Evolutionary conservation across 2,888 invertebrate species (phyloP), one percentile per base, ranked within the genome.

Genomic region (Limnephilus marmoratus): DNA sequence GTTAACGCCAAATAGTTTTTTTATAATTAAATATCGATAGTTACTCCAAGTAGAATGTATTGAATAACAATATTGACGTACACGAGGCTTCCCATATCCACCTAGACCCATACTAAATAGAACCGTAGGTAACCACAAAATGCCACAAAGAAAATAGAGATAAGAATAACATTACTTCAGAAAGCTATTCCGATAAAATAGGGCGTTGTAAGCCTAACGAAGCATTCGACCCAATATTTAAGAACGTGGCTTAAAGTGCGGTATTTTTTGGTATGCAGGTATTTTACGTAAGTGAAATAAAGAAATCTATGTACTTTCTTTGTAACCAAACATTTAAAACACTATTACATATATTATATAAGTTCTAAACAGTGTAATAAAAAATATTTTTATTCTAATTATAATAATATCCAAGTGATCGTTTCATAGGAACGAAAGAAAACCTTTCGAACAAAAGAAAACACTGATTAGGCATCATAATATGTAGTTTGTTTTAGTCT

Each of bases 151-250:
- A 85, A 85, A 85, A 85, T 31, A 85, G n/a, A 85, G 41, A 85
- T 41, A 41, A 85, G 41, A 85, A 85, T 85, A 85, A 85, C 85
- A 82, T 82, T 37, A 85, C 41, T 85, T 41, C 37, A 41, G 85
- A 85, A 85, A 41, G 41, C 85, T 34, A 85, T 85, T 85, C 37
- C n/a, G 85, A 41, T 45, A 41, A 85, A 85, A 85, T 45, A 85
- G 41, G 45, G n/a, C 37, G n/a, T 41, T 41, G 41, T 41, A 85
- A 41, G 85, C 41, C 41, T 85, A 85, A 85, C 85, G 85, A 85
- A 85, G 37, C 85, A 45, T 85, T 85, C 85, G 13, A 34, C 24
- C 85, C 41, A n/a, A 85, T 41, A 85, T 41, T 85, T 82, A 82
- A 82, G 82, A 34, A 31, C 68, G 68, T n/a, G 68, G n/a, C 18